Base-by-base conservation (phyloP, 2,797 vertebrate genomes). In the Otolemur crassicaudatus region DNA sequence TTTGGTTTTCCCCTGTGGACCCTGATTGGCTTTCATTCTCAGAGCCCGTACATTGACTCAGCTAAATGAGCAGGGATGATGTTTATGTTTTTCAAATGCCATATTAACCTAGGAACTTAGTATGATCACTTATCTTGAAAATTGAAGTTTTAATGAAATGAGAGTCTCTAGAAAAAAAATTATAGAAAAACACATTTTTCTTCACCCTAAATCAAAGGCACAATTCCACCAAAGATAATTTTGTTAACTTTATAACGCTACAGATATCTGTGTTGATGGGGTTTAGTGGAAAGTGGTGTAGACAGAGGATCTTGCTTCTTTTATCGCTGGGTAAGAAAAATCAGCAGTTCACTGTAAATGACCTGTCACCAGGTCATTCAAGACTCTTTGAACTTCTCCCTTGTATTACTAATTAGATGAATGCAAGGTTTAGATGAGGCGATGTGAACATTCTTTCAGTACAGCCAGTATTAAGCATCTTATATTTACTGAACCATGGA, bases 161-260 rank as follows among this genome's bases (percentile, higher is more conserved):
- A 86, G 22, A 56, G 46, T 77, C 23, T 23, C 17, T 22, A 80
- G 63, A 25, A 31, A 63, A 31, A 63, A 89, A 75, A 77, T n/a
- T 69, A 37, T 22, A 95, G 56, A 86, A 65, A 70, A 76, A 23
- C 14, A 61, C 11, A 46, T 37, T 94, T 92, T 95, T 73, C 40
- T 94, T 94, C 37, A 90, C 40, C 0, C 2, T 85, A 94, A 95
- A 79, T 16, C 27, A 34, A 92, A 76, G 40, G 60, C 69, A 91
- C 16, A 60, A 34, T 79, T 7, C 9, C 9, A 60, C 11, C 72
- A 58, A 75, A 63, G 58, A 46, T 77, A 83, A 27, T 86, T 73
- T 58, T 61, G 37, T 65, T 43, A 63, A 58, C 43, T 82, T 49
- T 73, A 22, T 46, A 37, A 37, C 75, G 56, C 56, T 61, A 27